Conservation (phyloP, 2,888 invertebrate genomes). For the Therioaphis trifolii region DNA sequence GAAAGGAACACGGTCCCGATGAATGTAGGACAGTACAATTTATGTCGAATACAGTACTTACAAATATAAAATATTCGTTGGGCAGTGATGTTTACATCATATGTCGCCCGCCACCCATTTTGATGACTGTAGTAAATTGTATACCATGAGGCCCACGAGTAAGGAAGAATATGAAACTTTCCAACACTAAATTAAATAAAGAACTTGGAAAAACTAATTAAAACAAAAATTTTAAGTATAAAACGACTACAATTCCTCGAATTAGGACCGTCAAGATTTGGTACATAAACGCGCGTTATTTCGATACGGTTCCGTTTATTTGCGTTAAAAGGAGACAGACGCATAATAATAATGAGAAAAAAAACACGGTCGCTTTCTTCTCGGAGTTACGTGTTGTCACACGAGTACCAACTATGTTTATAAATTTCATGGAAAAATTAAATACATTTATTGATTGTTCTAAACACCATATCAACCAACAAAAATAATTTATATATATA, state of each 20-base stretch:
- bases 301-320: conserved; percentile 48
- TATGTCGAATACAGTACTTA: conserved; percentile 26
- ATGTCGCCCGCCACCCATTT: conserved; percentile 51
- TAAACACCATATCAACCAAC: not conserved
- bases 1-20: conserved; percentile 14
- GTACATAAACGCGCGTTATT: conserved; percentile 54
- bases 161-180: not conserved
- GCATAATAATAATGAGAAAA: conserved; percentile 51
- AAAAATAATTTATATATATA: conserved; percentile 15
- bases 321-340: conserved; percentile 55
- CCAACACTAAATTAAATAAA: not conserved
- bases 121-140: conserved; percentile 14
- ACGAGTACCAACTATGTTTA: conserved; percentile 33
- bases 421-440: conserved; percentile 54
- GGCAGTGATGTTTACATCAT: conserved; percentile 50
- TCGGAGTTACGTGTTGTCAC: conserved; percentile 51
- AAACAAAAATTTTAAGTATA: not conserved
- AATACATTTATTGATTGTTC: conserved; percentile 35
- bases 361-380: conserved; percentile 49
- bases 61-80: conserved; percentile 34
- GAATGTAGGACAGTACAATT: not conserved
- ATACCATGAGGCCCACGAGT: conserved; percentile 35
- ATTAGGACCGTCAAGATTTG: conserved; percentile 15
- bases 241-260: not conserved
- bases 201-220: not conserved